Evolutionary conservation across 2,113 vertebrate genomes (phyloP).

Genomic region (Bostrychus sinensis): DNA sequence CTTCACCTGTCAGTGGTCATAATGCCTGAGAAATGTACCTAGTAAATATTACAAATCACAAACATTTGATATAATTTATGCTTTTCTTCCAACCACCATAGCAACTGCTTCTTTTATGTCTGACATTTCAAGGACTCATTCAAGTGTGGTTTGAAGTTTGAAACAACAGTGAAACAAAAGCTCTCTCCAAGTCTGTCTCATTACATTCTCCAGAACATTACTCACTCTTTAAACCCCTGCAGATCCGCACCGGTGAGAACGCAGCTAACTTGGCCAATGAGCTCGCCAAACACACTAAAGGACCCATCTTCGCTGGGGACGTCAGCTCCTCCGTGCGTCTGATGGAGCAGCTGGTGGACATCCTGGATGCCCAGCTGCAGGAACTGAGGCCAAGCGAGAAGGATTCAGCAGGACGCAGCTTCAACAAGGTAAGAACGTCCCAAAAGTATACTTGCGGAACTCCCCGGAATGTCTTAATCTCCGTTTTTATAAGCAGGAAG

Average conservation of each 20-base stretch:
- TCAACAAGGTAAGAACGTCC: conserved; percentile 89
- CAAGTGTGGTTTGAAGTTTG: conserved; percentile 28
- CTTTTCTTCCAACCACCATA: conserved; percentile 9
- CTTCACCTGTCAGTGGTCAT: too few relatives aligned
- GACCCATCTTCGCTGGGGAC: conserved; percentile 92
- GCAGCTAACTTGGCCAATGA: conserved; percentile 97
- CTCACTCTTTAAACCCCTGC: conserved; percentile 25
- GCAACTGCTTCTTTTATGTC: conserved; percentile 20
- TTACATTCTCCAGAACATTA: conserved; percentile 19
- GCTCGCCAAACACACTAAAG: conserved; percentile 96
- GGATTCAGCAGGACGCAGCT: conserved; percentile 89
- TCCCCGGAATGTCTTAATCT: too few relatives aligned
- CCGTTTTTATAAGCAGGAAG: too few relatives aligned
- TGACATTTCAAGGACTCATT: conserved; percentile 33
- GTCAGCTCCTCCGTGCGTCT: conserved; percentile 94
- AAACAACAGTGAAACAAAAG: conserved; percentile 20
- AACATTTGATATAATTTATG: not conserved
- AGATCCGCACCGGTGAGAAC: conserved; percentile 98
- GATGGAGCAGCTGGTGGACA: conserved; percentile 98
- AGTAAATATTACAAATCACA: not conserved
- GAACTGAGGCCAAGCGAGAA: conserved; percentile 94
- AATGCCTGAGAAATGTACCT: too few relatives aligned
- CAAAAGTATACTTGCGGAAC: not conserved
- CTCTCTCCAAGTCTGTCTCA: conserved; percentile 23
- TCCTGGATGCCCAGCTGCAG: conserved; percentile 96